Conservation (phyloP, 1,140 invertebrate genomes). For the Coptotermes formosanus region DNA sequence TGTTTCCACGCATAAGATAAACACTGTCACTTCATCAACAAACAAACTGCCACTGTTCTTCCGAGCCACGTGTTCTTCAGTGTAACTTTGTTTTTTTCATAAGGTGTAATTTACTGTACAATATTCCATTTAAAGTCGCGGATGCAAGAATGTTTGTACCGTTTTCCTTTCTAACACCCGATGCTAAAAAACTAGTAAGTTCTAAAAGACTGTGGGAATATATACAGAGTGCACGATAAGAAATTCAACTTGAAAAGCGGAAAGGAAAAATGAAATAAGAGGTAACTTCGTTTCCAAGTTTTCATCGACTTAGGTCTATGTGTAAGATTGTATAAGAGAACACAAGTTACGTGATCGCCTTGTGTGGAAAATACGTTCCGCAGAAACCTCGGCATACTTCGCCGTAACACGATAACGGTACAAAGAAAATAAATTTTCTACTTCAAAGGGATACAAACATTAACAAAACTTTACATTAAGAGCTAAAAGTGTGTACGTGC, state of each 20-base stretch:
- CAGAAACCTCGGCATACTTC: neutral
- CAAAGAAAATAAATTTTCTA: neutral
- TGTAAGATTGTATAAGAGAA: neutral
- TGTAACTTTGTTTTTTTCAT: no score
- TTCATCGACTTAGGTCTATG: neutral
- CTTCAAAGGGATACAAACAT: neutral
- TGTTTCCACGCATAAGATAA: no score
- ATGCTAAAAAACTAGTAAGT: neutral
- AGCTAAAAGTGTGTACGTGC: no score
- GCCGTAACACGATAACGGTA: neutral
- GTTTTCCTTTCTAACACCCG: neutral
- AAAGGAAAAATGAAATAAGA: neutral
- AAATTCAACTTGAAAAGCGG: neutral
- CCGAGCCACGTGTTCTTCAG: no score
- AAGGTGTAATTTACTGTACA: neutral
- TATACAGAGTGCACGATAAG: neutral
- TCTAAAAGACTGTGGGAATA: neutral
- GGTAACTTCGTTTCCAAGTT: neutral
- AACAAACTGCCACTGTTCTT: no score
- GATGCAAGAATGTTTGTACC: neutral
- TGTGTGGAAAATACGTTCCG: neutral
- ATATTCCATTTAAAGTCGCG: neutral
- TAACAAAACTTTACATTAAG: no score
- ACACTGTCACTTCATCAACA: no score
- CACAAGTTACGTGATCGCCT: neutral